Evolutionary conservation across 2,888 invertebrate species (phyloP).

Genomic region (Luffia ferchaultella): DNA sequence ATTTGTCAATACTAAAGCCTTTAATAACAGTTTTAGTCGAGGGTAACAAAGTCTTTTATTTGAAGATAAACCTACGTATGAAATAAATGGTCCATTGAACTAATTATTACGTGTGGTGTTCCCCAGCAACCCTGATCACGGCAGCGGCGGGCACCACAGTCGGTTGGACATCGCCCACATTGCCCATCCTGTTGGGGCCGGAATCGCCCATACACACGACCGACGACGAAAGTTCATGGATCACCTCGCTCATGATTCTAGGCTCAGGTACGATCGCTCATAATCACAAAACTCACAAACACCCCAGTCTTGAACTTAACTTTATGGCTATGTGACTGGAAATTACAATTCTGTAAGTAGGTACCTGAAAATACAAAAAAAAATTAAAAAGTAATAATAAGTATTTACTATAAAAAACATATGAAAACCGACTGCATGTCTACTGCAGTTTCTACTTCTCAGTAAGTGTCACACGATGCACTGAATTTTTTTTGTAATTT

Average conservation of each 20-base stretch:
- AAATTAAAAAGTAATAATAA: too few species aligned
- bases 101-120: background rate
- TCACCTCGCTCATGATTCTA: slow-evolving; percentile 70
- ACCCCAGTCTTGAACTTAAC: too few species aligned
- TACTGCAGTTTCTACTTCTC: too few species aligned
- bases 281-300: background rate
- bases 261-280: slow-evolving; percentile 47
- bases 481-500: too few species aligned
- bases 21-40: background rate
- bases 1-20: background rate
- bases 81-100: background rate
- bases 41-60: background rate
- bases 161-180: slow-evolving; percentile 70
- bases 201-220: slow-evolving; percentile 62
- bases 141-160: slow-evolving; percentile 61
- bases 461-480: too few species aligned
- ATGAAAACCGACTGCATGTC: too few species aligned
- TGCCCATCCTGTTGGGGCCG: slow-evolving; percentile 54
- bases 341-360: too few species aligned
- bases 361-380: too few species aligned
- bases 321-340: too few species aligned
- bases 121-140: slow-evolving; percentile 59
- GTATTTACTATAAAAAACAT: too few species aligned
- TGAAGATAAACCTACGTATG: background rate
- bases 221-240: slow-evolving; percentile 68